Base-by-base conservation (phyloP, 1,140 invertebrate species). In the Idris sp. region DNA sequence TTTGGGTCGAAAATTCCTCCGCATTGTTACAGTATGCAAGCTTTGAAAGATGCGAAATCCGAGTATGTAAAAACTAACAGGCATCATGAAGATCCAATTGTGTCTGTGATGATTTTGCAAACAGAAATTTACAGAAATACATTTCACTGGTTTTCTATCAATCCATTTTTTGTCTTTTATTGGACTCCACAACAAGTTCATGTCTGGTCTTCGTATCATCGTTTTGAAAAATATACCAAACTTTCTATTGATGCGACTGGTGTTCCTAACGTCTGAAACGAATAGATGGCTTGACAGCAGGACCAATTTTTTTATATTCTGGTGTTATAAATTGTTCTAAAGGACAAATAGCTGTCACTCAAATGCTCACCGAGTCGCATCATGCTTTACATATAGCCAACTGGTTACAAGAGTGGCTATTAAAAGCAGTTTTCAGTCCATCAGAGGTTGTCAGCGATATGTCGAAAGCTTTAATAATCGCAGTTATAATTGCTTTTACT, bases 221-320 rank as follows among this genome's bases (percentile, higher is more conserved):
- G 25, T 8, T 13, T 22, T 7, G 0, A 54, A 4, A 10, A 44
- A 35, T 1, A 40, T 36, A 18, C 48, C 9, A 53, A 43, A 28
- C 9, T 53, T n/a, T 25, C 14, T 7, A 44, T 65, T 0, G 61
- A 65, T 44, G 61, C 61, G 0, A 53, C 61, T 2, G 61, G 61
- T 6, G 2, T 33, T 9, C 26, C 19, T 11, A 0, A 5, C 14
- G 4, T 5, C 1, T 54, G 5, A 22, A 30, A 26, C 38, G 48
- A 0, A 0, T 15, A 6, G 40, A 54, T 53, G 61, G 48, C 1
- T 33, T 28, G 0, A 28, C 6, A 8, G 14, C 41, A 0, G 14
- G 28, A n/a, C 28, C 36, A 7, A 18, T 54, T 13, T 46, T 65
- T 11, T 54, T 65, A 26, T 65, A 44, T 13, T 9, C 40, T 5